These are phyloP conservation scores for Eupithecia pulchellata DNA, from an alignment of 2,888 invertebrate genomes.

Conservation along the genomic window DNA sequence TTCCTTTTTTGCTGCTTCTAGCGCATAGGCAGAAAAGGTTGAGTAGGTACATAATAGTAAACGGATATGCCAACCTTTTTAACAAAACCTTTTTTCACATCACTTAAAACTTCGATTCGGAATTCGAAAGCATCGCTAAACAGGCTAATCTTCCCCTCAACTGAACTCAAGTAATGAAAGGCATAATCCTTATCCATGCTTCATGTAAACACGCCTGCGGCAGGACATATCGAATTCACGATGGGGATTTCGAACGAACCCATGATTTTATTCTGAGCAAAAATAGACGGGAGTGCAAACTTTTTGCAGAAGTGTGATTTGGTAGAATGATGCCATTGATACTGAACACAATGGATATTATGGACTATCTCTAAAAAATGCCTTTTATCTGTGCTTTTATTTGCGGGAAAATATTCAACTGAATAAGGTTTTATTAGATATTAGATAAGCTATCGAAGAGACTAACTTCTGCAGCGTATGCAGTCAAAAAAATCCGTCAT, in stretches of 20 bases:
- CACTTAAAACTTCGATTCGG: not conserved
- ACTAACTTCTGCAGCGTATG: no score
- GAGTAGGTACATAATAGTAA: not conserved
- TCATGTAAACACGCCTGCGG: constrained; percentile 47
- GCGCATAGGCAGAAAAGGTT: not conserved
- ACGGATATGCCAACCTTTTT: not conserved
- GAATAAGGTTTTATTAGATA: no score
- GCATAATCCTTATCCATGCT: constrained; percentile 41
- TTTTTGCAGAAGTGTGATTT: constrained; percentile 18
- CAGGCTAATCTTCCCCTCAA: constrained; percentile 38
- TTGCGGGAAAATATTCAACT: not conserved
- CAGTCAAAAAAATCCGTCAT: no score
- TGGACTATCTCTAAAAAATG: not conserved
- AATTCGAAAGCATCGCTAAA: constrained; percentile 25
- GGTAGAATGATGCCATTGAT: not conserved
- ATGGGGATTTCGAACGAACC: constrained; percentile 67
- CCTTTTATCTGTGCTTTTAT: no score
- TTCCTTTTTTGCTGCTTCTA: not conserved
- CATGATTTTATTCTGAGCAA: constrained; percentile 42
- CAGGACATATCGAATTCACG: constrained; percentile 58
- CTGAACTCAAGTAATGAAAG: constrained; percentile 45
- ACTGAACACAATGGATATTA: no score
- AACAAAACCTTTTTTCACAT: constrained; percentile 5
- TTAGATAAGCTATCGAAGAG: no score
- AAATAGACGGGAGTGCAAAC: constrained; percentile 29